Percentiles rank a stretch among this genome's conserved stretches.
These are phyloP conservation scores for Eira barbara DNA, from an alignment of 2,113 vertebrate genomes.

Conservation along the genomic window DNA sequence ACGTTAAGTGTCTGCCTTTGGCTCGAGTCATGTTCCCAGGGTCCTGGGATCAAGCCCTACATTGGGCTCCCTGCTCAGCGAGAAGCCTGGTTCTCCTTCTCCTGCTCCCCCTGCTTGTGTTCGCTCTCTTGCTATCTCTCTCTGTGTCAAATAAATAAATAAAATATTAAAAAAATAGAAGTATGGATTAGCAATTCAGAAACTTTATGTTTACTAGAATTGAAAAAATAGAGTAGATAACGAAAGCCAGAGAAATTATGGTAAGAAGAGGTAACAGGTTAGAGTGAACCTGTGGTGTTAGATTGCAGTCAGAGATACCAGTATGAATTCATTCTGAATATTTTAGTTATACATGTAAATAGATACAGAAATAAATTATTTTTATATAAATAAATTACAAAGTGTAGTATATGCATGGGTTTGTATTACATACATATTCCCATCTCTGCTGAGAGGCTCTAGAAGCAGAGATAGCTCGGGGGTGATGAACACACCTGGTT, in stretches of 20 bases:
- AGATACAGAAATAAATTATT: not conserved
- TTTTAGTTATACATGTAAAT: not conserved
- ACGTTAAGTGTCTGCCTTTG: too few relatives aligned
- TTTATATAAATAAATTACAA: not conserved
- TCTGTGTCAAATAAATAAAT: too few relatives aligned
- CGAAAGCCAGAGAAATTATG: not conserved
- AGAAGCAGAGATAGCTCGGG: not conserved
- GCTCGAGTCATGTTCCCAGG: too few relatives aligned
- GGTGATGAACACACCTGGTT: not conserved
- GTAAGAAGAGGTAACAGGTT: not conserved
- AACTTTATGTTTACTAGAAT: not conserved
- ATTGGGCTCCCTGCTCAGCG: too few relatives aligned
- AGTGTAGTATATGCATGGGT: not conserved
- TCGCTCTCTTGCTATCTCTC: too few relatives aligned
- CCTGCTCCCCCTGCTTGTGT: too few relatives aligned
- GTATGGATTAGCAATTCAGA: not conserved
- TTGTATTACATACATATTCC: not conserved
- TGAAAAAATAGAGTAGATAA: not conserved
- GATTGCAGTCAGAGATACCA: not conserved
- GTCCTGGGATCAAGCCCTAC: too few relatives aligned
- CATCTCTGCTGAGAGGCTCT: not conserved
- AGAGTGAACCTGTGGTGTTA: not conserved
- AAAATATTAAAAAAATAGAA: not conserved
- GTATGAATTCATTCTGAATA: not conserved
- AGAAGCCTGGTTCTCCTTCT: too few relatives aligned